Conservation (phyloP, 2,113 vertebrate species). For the Mola mola region DNA sequence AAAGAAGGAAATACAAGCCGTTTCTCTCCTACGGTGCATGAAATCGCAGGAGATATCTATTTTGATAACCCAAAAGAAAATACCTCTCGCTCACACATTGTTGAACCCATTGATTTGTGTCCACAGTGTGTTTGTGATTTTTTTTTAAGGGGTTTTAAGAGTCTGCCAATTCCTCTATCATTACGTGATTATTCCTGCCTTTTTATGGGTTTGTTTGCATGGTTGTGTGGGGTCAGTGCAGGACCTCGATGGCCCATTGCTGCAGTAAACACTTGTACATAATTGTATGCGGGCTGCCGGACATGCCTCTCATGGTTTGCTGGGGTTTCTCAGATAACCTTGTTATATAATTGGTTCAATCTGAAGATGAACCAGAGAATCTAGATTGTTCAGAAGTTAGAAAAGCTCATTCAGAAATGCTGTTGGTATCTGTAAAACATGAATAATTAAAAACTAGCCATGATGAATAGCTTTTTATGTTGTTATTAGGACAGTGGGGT, state of each 20-base stretch:
- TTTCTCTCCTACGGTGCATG: constrained; percentile 48
- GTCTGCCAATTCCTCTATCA: constrained; percentile 5
- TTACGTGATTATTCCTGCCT: constrained; percentile 4
- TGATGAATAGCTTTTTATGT: no score
- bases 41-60: constrained; percentile 70
- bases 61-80: constrained; percentile 50
- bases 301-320: neutral
- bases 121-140: constrained; percentile 9
- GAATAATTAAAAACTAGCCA: no score
- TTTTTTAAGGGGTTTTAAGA: constrained; percentile 13
- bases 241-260: neutral
- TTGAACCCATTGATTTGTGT: constrained; percentile 21
- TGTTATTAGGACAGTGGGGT: no score
- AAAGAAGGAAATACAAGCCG: constrained; percentile 60
- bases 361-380: neutral
- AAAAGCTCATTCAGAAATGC: neutral
- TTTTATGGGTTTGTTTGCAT: neutral
- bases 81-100: constrained; percentile 38
- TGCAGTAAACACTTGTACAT: neutral
- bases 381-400: neutral
- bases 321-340: no score
- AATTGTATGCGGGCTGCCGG: neutral
- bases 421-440: no score
- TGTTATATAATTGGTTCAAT: no score
- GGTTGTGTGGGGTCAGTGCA: neutral